phyloP scores from a whole-genome alignment of 1,140 invertebrate genomes.

The Lamellibrachia luymesi region DNA sequence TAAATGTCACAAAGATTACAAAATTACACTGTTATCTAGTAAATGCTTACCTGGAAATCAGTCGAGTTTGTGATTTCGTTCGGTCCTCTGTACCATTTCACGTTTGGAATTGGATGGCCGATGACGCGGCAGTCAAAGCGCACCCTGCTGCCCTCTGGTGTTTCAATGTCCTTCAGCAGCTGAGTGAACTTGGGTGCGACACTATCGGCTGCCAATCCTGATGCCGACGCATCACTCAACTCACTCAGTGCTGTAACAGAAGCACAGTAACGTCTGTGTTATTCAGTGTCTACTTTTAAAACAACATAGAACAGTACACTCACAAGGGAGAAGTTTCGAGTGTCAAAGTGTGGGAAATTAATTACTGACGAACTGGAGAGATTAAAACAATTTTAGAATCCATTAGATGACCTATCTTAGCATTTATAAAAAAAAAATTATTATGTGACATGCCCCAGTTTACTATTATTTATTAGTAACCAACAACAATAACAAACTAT shows the following conservation, averaged over 20 bases:
- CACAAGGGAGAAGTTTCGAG: too few species aligned
- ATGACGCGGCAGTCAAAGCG: conserved; percentile 49
- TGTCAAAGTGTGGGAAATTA: too few species aligned
- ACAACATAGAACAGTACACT: neutral
- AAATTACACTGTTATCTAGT: neutral
- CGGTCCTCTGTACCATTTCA: conserved; percentile 54
- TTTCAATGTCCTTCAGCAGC: conserved; percentile 46
- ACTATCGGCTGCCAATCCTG: conserved; percentile 44
- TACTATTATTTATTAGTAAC: neutral
- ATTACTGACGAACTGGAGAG: too few species aligned
- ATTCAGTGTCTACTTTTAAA: neutral
- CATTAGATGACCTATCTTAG: too few species aligned
- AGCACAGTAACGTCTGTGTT: neutral
- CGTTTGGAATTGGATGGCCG: conserved; percentile 50
- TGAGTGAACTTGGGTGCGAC: conserved; percentile 51
- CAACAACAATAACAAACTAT: neutral
- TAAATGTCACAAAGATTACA: neutral
- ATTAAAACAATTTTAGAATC: too few species aligned
- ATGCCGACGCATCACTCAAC: conserved; percentile 48
- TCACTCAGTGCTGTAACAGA: conserved; percentile 49
- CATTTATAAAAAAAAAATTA: too few species aligned
- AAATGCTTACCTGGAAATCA: conserved; percentile 50
- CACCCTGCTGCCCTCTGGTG: conserved; percentile 49
- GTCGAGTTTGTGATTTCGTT: conserved; percentile 44
- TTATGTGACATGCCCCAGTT: too few species aligned